These are phyloP conservation scores for Platichthys stellatus DNA, from an alignment of 2,113 vertebrate genomes.

Conservation along the genomic window DNA sequence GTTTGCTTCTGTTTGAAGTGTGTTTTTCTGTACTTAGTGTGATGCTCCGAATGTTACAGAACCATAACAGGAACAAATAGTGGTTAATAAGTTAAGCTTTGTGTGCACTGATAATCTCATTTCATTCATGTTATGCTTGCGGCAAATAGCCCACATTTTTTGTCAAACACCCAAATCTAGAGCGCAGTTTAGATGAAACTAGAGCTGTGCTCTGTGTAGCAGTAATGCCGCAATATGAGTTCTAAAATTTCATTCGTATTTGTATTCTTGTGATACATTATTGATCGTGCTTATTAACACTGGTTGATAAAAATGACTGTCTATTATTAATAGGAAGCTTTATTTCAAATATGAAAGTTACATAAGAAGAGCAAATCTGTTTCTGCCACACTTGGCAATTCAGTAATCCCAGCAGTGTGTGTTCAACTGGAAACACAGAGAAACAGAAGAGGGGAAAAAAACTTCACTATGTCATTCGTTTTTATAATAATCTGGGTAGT, in stretches of 20 bases:
- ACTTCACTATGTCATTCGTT: too few relatives aligned
- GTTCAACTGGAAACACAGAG: background rate
- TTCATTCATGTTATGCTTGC: constrained; percentile 50
- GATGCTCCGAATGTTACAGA: background rate
- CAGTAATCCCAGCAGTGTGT: background rate
- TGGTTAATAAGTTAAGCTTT: constrained; percentile 52
- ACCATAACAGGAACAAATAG: constrained; percentile 44
- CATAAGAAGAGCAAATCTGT: background rate
- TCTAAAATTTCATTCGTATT: constrained; percentile 22
- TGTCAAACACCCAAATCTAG: constrained; percentile 42
- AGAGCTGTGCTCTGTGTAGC: constrained; percentile 21
- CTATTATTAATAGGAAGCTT: constrained; percentile 15
- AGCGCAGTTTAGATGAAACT: constrained; percentile 33
- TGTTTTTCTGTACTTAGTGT: constrained; percentile 7
- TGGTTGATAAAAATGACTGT: constrained; percentile 2
- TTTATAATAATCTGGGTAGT: too few relatives aligned
- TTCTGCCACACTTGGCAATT: background rate
- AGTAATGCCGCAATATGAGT: constrained; percentile 26
- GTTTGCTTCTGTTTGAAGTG: constrained; percentile 19
- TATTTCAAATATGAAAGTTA: constrained; percentile 5
- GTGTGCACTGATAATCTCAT: constrained; percentile 49
- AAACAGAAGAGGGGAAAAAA: too few relatives aligned
- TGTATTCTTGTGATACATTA: constrained; percentile 38
- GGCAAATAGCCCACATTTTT: constrained; percentile 15
- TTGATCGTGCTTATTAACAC: constrained; percentile 28